Conservation (phyloP, 2,888 invertebrate genomes). For the Tetragonula carbonaria region DNA sequence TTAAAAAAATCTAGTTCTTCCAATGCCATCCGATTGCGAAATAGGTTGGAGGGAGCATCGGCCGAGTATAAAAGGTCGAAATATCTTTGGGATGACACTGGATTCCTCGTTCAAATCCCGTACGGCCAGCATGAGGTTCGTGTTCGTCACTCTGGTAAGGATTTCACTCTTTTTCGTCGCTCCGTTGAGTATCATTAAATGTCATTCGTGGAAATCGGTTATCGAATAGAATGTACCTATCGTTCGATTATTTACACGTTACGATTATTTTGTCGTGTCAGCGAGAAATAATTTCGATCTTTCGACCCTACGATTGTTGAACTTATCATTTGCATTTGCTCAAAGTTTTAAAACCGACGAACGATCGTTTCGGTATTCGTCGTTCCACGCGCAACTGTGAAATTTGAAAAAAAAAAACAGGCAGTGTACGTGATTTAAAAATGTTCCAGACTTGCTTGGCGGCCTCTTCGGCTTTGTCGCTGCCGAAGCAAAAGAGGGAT, state of each 20-base stretch:
- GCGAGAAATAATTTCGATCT: no score
- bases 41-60: constrained; percentile 75
- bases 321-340: no score
- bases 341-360: no score
- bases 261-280: no score
- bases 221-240: no score
- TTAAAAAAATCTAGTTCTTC: constrained; percentile 81
- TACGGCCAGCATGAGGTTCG: constrained; percentile 80
- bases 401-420: not conserved
- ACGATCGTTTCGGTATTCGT: not conserved
- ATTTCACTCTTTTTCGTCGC: constrained; percentile 3
- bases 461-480: constrained; percentile 72
- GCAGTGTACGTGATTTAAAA: not conserved
- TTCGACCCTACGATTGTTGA: no score
- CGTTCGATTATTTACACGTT: no score
- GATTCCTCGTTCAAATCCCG: constrained; percentile 75
- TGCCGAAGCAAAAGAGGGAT: constrained; percentile 71
- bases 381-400: not conserved
- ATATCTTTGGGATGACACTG: constrained; percentile 73
- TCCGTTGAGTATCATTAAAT: no score
- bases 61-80: constrained; percentile 82
- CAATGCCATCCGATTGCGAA: constrained; percentile 82
- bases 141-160: constrained; percentile 81
- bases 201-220: not conserved
- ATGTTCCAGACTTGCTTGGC: constrained; percentile 77